Conservation (phyloP, 2,888 invertebrate species). For the Corythucha ciliata region DNA sequence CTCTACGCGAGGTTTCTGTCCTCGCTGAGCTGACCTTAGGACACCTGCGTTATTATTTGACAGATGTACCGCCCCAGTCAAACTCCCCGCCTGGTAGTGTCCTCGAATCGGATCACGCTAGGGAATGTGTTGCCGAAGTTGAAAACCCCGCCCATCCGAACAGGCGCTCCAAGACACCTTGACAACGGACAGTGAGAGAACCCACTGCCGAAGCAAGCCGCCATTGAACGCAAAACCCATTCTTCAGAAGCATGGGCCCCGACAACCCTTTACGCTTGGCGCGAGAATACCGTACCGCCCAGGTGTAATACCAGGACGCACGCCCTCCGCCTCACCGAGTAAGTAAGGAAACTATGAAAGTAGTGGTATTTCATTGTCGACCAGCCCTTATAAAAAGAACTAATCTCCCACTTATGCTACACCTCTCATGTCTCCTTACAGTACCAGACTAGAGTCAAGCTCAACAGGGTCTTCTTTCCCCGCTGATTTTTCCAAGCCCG, state of each 20-base stretch:
- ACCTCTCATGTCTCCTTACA: constrained; percentile 54
- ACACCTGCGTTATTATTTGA: constrained; percentile 57
- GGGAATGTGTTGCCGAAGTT: too few relatives aligned
- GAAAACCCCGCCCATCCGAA: too few relatives aligned
- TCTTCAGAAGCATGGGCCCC: too few relatives aligned
- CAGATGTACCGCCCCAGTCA: constrained; percentile 59
- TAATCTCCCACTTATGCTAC: constrained; percentile 49
- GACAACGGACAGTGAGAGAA: too few relatives aligned
- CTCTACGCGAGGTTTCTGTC: constrained; percentile 62
- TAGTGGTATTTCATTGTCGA: constrained; percentile 45
- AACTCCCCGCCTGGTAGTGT: constrained; percentile 55
- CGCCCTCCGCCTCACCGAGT: constrained; percentile 46
- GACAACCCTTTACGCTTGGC: too few relatives aligned
- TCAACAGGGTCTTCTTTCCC: too few relatives aligned
- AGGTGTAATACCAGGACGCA: constrained; percentile 41
- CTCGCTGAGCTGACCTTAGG: constrained; percentile 55
- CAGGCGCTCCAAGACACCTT: too few relatives aligned
- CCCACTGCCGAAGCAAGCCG: too few relatives aligned
- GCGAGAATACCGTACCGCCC: too few relatives aligned
- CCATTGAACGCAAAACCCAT: too few relatives aligned
- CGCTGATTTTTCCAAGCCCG: too few relatives aligned
- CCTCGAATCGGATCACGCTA: constrained; percentile 50
- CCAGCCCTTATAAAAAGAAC: constrained; percentile 36
- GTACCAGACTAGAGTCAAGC: constrained; percentile 57
- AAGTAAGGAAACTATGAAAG: constrained; percentile 49